Evolutionary conservation across 2,888 invertebrate genomes (phyloP).

Genomic region (Aspidiotus rigidus): DNA sequence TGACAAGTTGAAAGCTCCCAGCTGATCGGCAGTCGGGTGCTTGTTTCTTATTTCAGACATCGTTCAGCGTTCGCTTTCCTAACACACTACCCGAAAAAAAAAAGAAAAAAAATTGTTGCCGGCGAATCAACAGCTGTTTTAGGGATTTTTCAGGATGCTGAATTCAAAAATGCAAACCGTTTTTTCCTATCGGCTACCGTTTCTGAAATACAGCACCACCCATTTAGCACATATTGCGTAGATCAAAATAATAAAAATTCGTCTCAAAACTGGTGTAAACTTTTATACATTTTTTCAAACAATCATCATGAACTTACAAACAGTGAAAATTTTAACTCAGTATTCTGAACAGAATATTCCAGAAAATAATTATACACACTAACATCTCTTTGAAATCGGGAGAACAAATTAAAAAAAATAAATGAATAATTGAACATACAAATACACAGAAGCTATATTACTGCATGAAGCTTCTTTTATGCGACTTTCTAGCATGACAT

Average conservation of each 20-base stretch:
- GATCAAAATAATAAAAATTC: too few relatives aligned
- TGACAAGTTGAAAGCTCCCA: too few relatives aligned
- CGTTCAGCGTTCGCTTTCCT: too few relatives aligned
- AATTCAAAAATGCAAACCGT: neutral
- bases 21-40: too few relatives aligned
- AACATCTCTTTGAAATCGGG: neutral
- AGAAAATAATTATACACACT: neutral
- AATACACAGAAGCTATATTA: neutral
- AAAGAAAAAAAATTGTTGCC: neutral
- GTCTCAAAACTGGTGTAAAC: neutral
- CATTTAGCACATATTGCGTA: neutral
- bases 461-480: constrained; percentile 1
- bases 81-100: neutral
- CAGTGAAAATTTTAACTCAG: neutral
- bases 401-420: neutral
- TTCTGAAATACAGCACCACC: constrained; percentile 1
- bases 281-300: neutral
- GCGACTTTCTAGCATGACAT: constrained; percentile 2
- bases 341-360: neutral
- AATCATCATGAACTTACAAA: neutral
- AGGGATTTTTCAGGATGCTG: neutral
- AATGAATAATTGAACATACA: too few relatives aligned
- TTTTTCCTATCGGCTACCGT: neutral
- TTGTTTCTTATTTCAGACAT: too few relatives aligned
- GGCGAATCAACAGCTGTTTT: neutral